A percentile compares a stretch with the other conserved stretches of the same genome.
Conservation (phyloP, 2,888 invertebrate species). For the Dynastes maya region DNA sequence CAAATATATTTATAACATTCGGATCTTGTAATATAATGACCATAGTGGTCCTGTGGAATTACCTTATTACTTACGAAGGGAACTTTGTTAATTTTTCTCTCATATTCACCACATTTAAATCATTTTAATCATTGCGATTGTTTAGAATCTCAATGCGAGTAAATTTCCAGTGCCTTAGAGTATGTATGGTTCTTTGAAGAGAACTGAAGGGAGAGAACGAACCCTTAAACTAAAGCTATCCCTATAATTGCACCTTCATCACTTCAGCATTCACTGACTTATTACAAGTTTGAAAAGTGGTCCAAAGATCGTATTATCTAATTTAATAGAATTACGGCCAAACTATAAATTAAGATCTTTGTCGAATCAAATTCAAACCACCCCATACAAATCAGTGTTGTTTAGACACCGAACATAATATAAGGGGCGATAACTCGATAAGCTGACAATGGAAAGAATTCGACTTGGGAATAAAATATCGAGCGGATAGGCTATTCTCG, state of each 20-base stretch:
- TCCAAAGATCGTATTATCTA: constrained; percentile 49
- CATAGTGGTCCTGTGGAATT: no score
- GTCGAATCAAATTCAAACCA: constrained; percentile 63
- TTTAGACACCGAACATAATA: constrained; percentile 67
- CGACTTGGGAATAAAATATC: constrained; percentile 59
- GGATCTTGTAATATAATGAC: no score
- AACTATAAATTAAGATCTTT: constrained; percentile 64
- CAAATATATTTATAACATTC: no score
- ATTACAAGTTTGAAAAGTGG: constrained; percentile 47
- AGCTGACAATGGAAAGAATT: constrained; percentile 64
- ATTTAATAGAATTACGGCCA: constrained; percentile 53
- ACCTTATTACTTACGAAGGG: no score
- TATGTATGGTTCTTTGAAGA: not conserved
- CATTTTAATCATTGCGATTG: no score
- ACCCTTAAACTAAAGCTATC: constrained; percentile 26
- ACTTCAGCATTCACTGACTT: constrained; percentile 44
- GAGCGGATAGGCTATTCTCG: constrained; percentile 53
- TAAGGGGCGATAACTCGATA: constrained; percentile 69
- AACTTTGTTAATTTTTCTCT: no score
- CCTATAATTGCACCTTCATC: constrained; percentile 41
- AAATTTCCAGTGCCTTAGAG: not conserved
- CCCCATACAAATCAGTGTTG: constrained; percentile 65
- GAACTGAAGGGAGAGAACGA: not conserved
- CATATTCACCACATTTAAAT: no score
- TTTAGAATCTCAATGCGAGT: no score